Conservation (phyloP, 2,113 vertebrate species). For the Rhabdornis inornatus region DNA sequence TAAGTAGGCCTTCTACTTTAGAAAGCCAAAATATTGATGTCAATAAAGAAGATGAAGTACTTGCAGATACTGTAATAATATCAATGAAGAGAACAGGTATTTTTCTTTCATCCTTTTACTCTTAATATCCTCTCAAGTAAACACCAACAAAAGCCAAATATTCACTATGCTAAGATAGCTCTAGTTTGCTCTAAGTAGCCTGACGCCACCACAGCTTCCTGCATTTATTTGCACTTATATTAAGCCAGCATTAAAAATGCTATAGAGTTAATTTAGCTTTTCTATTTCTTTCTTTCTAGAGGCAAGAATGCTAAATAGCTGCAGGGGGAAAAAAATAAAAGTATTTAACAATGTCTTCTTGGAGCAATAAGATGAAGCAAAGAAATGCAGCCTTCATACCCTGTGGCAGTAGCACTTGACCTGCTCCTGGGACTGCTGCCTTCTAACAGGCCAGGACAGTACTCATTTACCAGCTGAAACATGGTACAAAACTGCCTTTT, state of each 20-base stretch:
- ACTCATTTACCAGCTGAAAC: not conserved
- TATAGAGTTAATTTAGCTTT: not conserved
- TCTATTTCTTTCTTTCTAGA: not conserved
- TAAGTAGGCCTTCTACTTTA: not conserved
- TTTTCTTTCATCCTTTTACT: not conserved
- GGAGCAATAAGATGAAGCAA: not conserved
- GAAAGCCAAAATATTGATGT: not conserved
- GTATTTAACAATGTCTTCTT: not conserved
- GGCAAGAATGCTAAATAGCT: not conserved
- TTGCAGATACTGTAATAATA: not conserved
- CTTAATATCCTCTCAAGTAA: not conserved
- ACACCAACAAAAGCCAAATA: not conserved
- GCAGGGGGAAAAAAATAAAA: not conserved
- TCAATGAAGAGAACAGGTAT: not conserved
- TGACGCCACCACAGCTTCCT: not conserved
- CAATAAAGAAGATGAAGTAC: not conserved
- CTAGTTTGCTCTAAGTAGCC: not conserved
- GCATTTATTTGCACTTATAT: not conserved
- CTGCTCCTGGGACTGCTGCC: not conserved
- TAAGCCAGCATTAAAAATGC: not conserved
- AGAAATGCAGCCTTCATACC: not conserved
- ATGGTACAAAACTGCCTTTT: not conserved
- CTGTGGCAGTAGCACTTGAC: not conserved
- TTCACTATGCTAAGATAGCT: not conserved
- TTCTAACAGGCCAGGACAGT: not conserved